Base-by-base conservation (phyloP, 2,797 vertebrate genomes). In the Danio aesculapii region DNA sequence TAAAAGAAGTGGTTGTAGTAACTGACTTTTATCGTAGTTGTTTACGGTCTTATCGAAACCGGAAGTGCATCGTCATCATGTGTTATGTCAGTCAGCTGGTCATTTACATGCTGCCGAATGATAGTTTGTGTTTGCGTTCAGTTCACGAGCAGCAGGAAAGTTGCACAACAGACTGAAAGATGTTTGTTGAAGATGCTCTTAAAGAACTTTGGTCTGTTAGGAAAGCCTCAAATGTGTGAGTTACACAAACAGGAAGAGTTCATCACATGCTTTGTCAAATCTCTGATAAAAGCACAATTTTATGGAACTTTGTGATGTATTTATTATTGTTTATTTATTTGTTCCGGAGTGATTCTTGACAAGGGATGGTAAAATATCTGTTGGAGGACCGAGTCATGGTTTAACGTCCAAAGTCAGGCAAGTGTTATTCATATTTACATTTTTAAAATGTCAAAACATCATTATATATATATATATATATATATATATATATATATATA, bases 71-170 rank as follows among this genome's bases (percentile, higher is more conserved):
- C 21, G 83, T 66, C 66, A 64, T 55, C 12, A 11, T 11, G 12
- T 11, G 70, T 43, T 41, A 10, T 12, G 14, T 17, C 12, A 58
- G 77, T 84, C 85, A 86, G 85, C 85, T 83, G 85, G 16, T 47
- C 10, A 19, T 79, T 44, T 21, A 44, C 16, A 19, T 39, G 12
- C 16, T 64, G 39, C 17, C 1, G 47, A 30, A 4, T 44, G 76
- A 64, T 63, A 43, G 41, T 49, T 13, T 71, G 16, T 49, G 30
- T 44, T 21, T 77, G 66, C 47, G 43, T 58, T 70, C 9, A 44
- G 59, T 44, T 58, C 19, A 14, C 53, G 52, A 43, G 17, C 46
- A 4, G 12, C 2, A 13, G 11, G 30, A 14, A 43, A 73, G 43
- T 66, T 73, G 59, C 78, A 72, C 69, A 80, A 73, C 49, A 19